Conservation (phyloP, 2,888 invertebrate species). For the Nomada ruficornis region DNA sequence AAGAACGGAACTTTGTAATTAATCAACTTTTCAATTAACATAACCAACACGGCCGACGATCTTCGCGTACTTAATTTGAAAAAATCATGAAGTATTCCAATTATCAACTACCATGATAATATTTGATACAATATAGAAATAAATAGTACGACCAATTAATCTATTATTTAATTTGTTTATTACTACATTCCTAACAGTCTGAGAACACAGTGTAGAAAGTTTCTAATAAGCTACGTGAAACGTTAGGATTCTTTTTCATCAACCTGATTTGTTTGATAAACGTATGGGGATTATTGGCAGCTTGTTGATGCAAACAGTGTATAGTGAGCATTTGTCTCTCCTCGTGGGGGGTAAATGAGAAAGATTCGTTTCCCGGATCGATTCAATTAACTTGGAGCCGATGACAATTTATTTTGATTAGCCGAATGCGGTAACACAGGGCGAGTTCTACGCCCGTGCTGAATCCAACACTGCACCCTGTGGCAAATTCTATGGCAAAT, state of each 20-base stretch:
- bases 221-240: background rate
- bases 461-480: slow-evolving; percentile 57
- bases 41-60: background rate
- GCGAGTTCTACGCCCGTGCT: slow-evolving; percentile 65
- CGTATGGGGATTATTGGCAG: slow-evolving; percentile 35
- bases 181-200: too few species aligned
- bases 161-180: too few species aligned
- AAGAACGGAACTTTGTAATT: slow-evolving; percentile 37
- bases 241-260: background rate
- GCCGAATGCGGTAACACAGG: slow-evolving; percentile 50
- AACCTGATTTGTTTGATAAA: slow-evolving; percentile 30
- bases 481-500: slow-evolving; percentile 72
- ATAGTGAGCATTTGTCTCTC: background rate
- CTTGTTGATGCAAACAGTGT: slow-evolving; percentile 50
- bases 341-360: slow-evolving; percentile 27
- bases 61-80: background rate
- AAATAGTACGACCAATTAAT: background rate
- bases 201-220: background rate
- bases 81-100: background rate
- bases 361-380: slow-evolving; percentile 55
- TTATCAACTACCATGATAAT: too few species aligned
- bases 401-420: slow-evolving; percentile 77
- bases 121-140: background rate
- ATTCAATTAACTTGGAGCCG: slow-evolving; percentile 71
- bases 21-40: slow-evolving; percentile 46